These are phyloP conservation scores for Mobula hypostoma DNA, from an alignment of 2,113 vertebrate genomes.

Conservation along the genomic window DNA sequence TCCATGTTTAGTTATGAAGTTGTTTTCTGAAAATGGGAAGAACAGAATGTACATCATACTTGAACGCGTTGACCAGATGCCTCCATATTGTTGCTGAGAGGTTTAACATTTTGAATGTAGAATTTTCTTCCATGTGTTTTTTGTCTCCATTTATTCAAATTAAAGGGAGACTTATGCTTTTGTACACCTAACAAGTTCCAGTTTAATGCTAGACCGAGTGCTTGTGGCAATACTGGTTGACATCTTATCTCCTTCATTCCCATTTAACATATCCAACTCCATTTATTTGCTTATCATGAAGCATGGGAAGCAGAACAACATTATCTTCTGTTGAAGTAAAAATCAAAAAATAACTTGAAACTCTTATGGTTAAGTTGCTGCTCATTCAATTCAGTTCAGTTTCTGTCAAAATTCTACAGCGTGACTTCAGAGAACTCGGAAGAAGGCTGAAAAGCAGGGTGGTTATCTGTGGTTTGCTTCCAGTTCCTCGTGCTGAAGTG, in stretches of 20 bases:
- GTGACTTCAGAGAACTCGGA: no score
- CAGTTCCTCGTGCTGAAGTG: no score
- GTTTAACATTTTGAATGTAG: neutral
- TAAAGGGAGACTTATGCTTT: neutral
- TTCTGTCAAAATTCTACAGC: no score
- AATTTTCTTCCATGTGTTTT: neutral
- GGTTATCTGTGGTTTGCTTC: no score
- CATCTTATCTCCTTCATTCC: neutral
- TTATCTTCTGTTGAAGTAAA: no score
- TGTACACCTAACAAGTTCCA: neutral
- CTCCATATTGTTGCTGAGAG: neutral
- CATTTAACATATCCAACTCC: neutral
- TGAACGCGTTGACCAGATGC: neutral
- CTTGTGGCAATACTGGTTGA: neutral
- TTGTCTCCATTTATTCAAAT: neutral
- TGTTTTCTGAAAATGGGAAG: neutral
- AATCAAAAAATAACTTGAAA: no score
- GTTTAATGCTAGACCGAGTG: neutral
- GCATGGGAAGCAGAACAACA: no score
- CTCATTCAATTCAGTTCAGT: no score
- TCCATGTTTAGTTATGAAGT: neutral
- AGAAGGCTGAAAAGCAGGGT: no score
- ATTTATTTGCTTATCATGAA: no score
- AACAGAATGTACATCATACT: neutral
- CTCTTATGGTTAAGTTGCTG: no score